phyloP scores from a whole-genome alignment of 2,888 invertebrate species.

The Achlya flavicornis region DNA sequence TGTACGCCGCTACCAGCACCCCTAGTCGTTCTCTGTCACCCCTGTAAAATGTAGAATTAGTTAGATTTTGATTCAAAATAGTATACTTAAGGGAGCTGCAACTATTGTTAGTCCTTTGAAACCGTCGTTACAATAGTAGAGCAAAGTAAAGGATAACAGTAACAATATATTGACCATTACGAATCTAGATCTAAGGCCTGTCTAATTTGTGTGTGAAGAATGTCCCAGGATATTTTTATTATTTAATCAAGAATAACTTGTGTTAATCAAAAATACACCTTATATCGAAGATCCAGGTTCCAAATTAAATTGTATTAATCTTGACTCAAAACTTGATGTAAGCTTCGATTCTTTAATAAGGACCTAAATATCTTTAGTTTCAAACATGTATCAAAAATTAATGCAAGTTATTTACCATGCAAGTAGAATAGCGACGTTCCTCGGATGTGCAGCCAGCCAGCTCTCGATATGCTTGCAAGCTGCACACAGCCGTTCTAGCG shows the following conservation, averaged over 20 bases:
- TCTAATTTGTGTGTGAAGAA: no score
- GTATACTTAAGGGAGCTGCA: neutral
- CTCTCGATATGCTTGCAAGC: constrained; percentile 97
- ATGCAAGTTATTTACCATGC: constrained; percentile 86
- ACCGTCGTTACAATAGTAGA: no score
- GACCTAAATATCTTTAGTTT: no score
- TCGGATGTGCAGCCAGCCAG: constrained; percentile 92
- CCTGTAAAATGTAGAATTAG: constrained; percentile 68
- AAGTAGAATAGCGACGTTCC: constrained; percentile 94
- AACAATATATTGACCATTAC: no score
- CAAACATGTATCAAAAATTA: constrained; percentile 6
- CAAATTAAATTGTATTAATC: no score
- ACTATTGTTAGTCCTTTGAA: neutral
- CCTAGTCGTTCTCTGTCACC: constrained; percentile 94
- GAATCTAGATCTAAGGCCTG: no score
- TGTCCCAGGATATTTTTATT: neutral
- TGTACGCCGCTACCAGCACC: constrained; percentile 94
- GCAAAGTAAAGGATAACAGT: no score
- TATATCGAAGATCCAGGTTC: no score
- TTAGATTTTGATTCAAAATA: neutral
- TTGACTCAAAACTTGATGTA: no score
- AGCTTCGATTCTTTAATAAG: no score
- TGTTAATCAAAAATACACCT: no score
- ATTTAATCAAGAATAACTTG: no score
- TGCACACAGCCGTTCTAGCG: constrained; percentile 94